Conservation (phyloP, 2,888 invertebrate genomes). For the Parthenolecanium corni region DNA sequence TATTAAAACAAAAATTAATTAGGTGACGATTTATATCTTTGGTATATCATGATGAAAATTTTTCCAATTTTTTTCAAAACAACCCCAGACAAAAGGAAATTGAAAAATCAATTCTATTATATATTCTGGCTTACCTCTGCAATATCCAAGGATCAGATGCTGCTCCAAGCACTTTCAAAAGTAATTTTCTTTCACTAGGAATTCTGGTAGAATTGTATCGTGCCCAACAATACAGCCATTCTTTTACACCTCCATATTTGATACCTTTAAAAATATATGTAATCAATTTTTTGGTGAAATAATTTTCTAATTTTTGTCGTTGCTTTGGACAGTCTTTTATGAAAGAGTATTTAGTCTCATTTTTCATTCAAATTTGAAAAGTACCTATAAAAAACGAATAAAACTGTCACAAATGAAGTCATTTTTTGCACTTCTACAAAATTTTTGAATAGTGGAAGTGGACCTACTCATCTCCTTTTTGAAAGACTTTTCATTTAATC, state of each 20-base stretch:
- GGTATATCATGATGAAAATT: no score
- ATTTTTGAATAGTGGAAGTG: no score
- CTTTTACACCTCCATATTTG: constrained; percentile 53
- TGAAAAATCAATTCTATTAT: no score
- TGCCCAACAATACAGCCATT: constrained; percentile 68
- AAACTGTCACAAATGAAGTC: background rate
- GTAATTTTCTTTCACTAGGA: constrained; percentile 57
- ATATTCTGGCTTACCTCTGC: constrained; percentile 47
- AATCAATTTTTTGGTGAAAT: background rate
- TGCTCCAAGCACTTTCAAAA: constrained; percentile 58
- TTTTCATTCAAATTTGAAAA: background rate
- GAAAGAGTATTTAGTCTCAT: background rate
- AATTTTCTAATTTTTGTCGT: background rate
- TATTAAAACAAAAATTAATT: no score
- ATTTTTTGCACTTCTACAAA: no score
- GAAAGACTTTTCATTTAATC: no score
- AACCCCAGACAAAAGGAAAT: no score
- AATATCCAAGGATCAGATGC: constrained; percentile 68
- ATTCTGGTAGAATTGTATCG: constrained; percentile 53
- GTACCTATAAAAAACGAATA: background rate
- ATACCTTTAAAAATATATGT: constrained; percentile 54
- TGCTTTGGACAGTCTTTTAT: no score
- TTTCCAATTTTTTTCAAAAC: no score
- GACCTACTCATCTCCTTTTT: no score
- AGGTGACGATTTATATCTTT: no score